A percentile compares a stretch with the other conserved stretches of the same genome.
Evolutionary conservation across 2,888 invertebrate genomes (phyloP).

Genomic region (Hofmannophila pseudospretella): DNA sequence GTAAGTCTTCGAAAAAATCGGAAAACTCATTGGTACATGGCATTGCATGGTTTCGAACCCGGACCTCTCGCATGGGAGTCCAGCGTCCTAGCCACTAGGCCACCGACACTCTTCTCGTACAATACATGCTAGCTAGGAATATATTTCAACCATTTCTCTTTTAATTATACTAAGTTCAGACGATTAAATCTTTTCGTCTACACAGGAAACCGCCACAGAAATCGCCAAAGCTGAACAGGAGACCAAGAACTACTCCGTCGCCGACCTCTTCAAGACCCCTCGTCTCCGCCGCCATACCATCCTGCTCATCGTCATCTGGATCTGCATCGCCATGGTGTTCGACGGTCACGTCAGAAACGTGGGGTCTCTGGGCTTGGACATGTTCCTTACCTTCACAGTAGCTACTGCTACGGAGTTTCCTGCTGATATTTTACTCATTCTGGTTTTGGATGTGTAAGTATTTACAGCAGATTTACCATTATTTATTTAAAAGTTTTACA

Average conservation of each 20-base stretch:
- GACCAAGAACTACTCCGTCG: conserved; percentile 83
- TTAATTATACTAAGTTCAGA: too few species aligned
- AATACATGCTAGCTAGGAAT: too few species aligned
- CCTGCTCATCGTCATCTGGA: conserved; percentile 88
- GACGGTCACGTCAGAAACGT: conserved; percentile 94
- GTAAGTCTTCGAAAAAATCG: too few species aligned
- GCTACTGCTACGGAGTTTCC: conserved; percentile 91
- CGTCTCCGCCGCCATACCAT: conserved; percentile 84
- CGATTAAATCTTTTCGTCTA: too few species aligned
- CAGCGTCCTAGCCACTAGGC: too few species aligned
- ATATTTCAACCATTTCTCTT: too few species aligned
- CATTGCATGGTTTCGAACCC: too few species aligned
- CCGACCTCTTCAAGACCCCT: conserved; percentile 88
- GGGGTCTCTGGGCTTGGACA: conserved; percentile 86
- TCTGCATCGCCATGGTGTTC: conserved; percentile 88
- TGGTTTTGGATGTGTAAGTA: conserved; percentile 80
- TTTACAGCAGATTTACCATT: too few species aligned
- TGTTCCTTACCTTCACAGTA: conserved; percentile 89
- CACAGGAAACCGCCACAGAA: conserved; percentile 80
- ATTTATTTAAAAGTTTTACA: too few species aligned
- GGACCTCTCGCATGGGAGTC: too few species aligned
- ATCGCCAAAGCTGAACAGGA: conserved; percentile 84
- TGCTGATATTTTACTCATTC: conserved; percentile 86
- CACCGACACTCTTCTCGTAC: too few species aligned
- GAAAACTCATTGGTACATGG: too few species aligned